Evolutionary conservation across 2,797 vertebrate genomes (phyloP).

Genomic region (Euphonia xanthogaster): DNA sequence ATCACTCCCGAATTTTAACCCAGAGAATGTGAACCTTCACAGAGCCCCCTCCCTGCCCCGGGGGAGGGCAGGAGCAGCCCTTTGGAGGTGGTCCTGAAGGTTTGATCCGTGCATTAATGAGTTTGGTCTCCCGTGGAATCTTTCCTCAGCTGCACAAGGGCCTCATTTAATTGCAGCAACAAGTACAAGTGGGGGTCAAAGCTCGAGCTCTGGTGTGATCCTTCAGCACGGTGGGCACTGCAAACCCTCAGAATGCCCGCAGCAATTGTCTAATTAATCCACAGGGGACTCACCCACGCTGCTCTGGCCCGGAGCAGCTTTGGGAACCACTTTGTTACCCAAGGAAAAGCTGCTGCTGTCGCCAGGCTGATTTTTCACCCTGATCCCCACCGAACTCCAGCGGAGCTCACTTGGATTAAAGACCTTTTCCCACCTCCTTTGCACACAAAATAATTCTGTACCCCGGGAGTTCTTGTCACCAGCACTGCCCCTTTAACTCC

Average conservation of each 20-base stretch:
- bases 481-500: not conserved
- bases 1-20: not conserved
- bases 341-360: not conserved
- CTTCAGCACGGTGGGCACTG: not conserved
- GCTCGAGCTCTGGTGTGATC: accelerated
- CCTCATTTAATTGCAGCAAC: not conserved
- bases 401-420: not conserved
- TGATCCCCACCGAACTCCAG: accelerated
- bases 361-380: not conserved
- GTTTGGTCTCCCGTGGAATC: not conserved
- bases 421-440: not conserved
- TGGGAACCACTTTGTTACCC: accelerated
- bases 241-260: not conserved
- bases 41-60: too few relatives aligned
- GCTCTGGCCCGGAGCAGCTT: not conserved
- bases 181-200: not conserved
- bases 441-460: not conserved
- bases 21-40: accelerated
- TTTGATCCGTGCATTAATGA: not conserved
- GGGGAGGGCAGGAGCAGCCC: not conserved
- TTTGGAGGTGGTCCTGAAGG: accelerated
- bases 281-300: not conserved
- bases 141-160: not conserved
- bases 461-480: not conserved
- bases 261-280: not conserved